Base-by-base conservation (phyloP, 2,888 invertebrate genomes). In the Cataglyphis livida region DNA sequence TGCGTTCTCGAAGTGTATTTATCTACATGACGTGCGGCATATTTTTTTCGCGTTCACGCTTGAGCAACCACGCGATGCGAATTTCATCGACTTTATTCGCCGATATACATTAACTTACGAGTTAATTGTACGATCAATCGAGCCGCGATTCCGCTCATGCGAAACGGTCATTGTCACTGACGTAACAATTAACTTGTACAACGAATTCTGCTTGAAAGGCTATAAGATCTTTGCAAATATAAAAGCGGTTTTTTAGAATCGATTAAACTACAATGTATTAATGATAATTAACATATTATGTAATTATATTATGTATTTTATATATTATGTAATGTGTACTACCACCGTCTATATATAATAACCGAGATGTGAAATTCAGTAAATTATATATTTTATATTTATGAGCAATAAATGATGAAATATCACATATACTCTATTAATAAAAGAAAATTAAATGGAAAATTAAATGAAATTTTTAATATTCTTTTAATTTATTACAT, bases 131-230 rank as follows among this genome's bases (percentile, higher is more conserved):
- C 12, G 9, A n/a, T 9, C 15, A 57, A 81, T 54, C 64, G 38
- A 18, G 18, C 21, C 41, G 57, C 12, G 59, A 78, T 78, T 61
- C 12, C 48, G 21, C 68, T 41, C 78, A 41, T 78, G 78, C 78
- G 82, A 66, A 83, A 83, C 81, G 81, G 81, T 83, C 83, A 83
- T 83, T 83, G 83, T 62, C 83, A 74, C 48, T 79, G 78, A 82
- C 66, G 66, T 79, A 79, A 82, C 59, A 21, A 44, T 35, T 35
- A 41, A 25, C 44, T 59, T 71, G 59, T 44, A n/a, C 71, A 78
- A 78, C 18, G 18, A 71, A 25, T 7, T 28, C 4, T 35, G 71
- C 32, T 70, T 59, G 12, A 71, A 59, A 44, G 32, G 32, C 12
- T 78, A 10, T 4, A 25, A 68, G 41, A 78, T 41, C 44, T 78